phyloP scores from a whole-genome alignment of 2,888 invertebrate species.

The Polietes domitor region DNA sequence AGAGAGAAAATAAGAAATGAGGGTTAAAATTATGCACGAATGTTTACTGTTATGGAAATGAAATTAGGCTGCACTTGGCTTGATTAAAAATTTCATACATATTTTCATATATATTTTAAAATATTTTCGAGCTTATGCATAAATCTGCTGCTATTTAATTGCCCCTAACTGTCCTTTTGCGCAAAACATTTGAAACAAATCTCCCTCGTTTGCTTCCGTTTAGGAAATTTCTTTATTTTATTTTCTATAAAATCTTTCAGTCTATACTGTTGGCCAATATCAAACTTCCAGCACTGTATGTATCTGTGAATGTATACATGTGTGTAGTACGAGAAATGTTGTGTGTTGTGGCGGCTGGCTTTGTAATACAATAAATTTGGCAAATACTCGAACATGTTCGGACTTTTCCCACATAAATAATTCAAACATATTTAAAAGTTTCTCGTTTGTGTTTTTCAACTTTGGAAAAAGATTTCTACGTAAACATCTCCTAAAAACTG shows the following conservation, averaged over 20 bases:
- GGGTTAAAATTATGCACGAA: too few relatives aligned
- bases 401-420: slow-evolving; percentile 27
- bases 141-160: slow-evolving; percentile 16
- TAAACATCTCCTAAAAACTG: slow-evolving; percentile 10
- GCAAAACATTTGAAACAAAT: slow-evolving; percentile 20
- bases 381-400: slow-evolving; percentile 12
- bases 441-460: background rate
- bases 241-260: slow-evolving; percentile 11
- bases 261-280: background rate
- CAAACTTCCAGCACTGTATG: background rate
- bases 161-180: background rate
- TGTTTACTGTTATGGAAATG: too few relatives aligned
- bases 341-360: slow-evolving; percentile 1
- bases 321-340: background rate
- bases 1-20: too few relatives aligned
- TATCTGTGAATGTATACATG: background rate
- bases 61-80: too few relatives aligned
- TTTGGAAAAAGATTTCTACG: background rate
- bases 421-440: slow-evolving; percentile 15
- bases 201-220: slow-evolving; percentile 28
- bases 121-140: too few relatives aligned
- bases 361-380: slow-evolving; percentile 17
- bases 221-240: slow-evolving; percentile 38
- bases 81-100: too few relatives aligned
- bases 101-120: too few relatives aligned